Conservation (phyloP, 2,888 invertebrate genomes). For the Agrotis puta region DNA sequence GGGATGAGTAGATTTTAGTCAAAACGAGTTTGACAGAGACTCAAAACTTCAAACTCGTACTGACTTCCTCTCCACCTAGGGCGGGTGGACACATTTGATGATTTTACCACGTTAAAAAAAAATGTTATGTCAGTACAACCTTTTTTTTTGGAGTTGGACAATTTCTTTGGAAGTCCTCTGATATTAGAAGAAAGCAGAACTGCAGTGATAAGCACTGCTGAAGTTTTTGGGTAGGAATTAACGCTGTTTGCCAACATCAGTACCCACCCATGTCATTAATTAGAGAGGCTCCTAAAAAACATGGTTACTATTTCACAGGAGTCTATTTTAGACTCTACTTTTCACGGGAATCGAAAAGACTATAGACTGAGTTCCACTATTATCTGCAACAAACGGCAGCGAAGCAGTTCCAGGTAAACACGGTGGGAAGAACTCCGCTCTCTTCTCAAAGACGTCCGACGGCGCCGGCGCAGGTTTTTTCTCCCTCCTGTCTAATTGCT, state of each 20-base stretch:
- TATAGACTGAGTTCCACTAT: not conserved
- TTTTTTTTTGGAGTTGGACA: too few relatives aligned
- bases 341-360: not conserved
- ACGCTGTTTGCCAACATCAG: not conserved
- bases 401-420: not conserved
- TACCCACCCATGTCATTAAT: not conserved
- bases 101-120: too few relatives aligned
- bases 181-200: not conserved
- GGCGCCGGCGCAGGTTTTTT: too few relatives aligned
- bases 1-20: not conserved
- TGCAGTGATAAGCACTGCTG: not conserved
- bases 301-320: not conserved
- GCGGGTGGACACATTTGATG: too few relatives aligned
- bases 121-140: too few relatives aligned
- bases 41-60: too few relatives aligned
- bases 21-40: too few relatives aligned
- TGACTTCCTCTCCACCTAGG: too few relatives aligned
- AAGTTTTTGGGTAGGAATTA: not conserved
- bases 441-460: not conserved
- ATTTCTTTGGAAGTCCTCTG: not conserved
- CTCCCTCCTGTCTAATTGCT: not conserved
- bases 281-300: not conserved
- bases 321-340: not conserved
- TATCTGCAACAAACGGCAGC: not conserved
- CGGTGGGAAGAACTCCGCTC: slow-evolving; percentile 1